These are phyloP conservation scores for Lamproptera curius DNA, from an alignment of 2,888 invertebrate species.

Conservation along the genomic window DNA sequence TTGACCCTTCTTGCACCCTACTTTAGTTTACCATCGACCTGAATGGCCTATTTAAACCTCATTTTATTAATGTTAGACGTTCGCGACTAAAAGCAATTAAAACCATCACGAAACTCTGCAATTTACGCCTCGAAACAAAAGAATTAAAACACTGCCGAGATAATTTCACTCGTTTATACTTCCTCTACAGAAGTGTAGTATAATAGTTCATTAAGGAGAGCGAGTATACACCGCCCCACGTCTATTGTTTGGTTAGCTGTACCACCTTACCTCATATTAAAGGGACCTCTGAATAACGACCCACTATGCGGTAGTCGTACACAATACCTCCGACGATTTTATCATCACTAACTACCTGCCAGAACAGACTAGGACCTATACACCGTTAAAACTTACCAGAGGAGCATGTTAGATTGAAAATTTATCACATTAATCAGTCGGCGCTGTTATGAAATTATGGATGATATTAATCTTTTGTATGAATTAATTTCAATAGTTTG, in stretches of 20 bases:
- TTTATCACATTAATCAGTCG: slow-evolving; percentile 1
- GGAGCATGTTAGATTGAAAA: not conserved
- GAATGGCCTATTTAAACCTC: slow-evolving; percentile 45
- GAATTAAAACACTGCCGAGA: not conserved
- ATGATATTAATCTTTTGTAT: too few species aligned
- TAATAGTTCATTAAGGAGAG: slow-evolving; percentile 72
- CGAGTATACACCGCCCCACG: slow-evolving; percentile 46
- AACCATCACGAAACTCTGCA: slow-evolving; percentile 35
- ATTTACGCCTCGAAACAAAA: not conserved
- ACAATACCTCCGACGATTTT: slow-evolving; percentile 48
- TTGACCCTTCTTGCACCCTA: slow-evolving; percentile 33
- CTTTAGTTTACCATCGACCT: slow-evolving; percentile 34
- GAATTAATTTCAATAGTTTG: too few species aligned
- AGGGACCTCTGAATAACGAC: slow-evolving; percentile 50
- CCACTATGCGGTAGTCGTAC: slow-evolving; percentile 31
- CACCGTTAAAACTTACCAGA: slow-evolving; percentile 39
- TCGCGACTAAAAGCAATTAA: slow-evolving; percentile 26
- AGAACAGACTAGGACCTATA: slow-evolving; percentile 26
- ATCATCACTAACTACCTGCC: slow-evolving; percentile 39
- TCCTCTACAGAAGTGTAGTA: slow-evolving; percentile 44
- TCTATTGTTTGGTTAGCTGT: slow-evolving; percentile 63
- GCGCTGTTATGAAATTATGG: not conserved
- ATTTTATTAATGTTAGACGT: slow-evolving; percentile 13
- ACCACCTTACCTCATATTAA: slow-evolving; percentile 58
- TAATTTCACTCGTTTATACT: slow-evolving; percentile 17